Evolutionary conservation across 1,140 invertebrate genomes (phyloP).

Genomic region (Muscidifurax raptorellus): DNA sequence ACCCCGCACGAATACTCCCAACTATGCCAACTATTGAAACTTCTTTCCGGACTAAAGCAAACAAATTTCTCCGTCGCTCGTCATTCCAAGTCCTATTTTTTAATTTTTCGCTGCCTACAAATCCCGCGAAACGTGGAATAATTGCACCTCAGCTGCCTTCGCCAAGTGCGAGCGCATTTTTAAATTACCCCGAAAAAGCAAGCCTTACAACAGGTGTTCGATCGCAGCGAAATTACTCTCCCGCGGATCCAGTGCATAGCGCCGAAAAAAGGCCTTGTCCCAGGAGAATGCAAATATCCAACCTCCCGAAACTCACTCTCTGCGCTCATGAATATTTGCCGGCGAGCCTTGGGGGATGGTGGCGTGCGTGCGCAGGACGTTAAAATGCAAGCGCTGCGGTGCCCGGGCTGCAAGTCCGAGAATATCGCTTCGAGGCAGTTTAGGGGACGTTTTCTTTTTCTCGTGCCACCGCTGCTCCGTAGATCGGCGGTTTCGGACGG

Average conservation of each 20-base stretch:
- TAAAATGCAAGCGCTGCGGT: neutral
- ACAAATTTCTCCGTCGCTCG: too few species aligned
- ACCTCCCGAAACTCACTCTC: neutral
- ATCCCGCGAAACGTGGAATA: too few species aligned
- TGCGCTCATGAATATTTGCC: neutral
- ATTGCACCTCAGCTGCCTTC: too few species aligned
- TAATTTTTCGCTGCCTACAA: too few species aligned
- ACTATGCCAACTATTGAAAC: too few species aligned
- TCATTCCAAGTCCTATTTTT: too few species aligned
- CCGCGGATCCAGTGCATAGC: neutral
- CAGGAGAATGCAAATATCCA: neutral
- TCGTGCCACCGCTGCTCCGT: neutral
- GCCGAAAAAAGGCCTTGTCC: neutral
- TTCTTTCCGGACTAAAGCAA: too few species aligned
- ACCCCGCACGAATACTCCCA: too few species aligned
- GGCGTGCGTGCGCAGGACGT: neutral
- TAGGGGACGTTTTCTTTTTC: neutral
- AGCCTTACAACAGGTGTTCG: neutral
- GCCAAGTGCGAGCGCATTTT: too few species aligned
- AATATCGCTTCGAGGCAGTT: neutral
- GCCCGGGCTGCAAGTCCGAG: neutral
- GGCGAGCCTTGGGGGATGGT: neutral
- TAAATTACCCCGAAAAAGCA: neutral
- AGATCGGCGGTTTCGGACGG: neutral
- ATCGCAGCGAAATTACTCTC: neutral